Evolutionary conservation across 2,113 vertebrate genomes (phyloP).

Genomic region (Cyrtonyx montezumae): DNA sequence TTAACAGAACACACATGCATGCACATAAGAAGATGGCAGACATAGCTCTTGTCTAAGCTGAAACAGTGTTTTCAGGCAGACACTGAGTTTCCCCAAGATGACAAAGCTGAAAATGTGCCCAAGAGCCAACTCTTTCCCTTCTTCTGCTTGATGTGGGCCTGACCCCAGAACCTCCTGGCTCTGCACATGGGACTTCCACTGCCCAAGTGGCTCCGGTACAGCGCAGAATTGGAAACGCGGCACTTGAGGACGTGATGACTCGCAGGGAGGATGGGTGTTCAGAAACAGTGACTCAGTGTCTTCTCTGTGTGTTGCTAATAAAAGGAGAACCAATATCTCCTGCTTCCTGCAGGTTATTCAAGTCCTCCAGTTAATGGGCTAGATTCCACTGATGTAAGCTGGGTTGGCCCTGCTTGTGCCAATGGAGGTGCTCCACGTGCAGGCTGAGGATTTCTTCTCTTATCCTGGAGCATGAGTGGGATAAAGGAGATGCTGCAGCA

Average conservation of each 20-base stretch:
- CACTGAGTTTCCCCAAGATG: background rate
- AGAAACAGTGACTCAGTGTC: background rate
- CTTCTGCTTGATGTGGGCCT: constrained; percentile 22
- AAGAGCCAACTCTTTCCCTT: background rate
- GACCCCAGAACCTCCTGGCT: constrained; percentile 38
- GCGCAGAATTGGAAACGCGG: constrained; percentile 13
- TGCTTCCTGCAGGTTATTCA: background rate
- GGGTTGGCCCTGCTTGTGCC: background rate
- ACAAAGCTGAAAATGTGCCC: constrained; percentile 19
- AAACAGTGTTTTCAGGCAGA: background rate
- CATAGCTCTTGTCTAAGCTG: background rate
- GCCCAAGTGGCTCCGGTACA: background rate
- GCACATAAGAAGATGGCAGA: background rate
- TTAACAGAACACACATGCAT: background rate
- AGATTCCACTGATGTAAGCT: background rate
- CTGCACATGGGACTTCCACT: constrained; percentile 32
- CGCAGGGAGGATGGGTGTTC: background rate
- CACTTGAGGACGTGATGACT: constrained; percentile 46
- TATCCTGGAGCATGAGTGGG: background rate
- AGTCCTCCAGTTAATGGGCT: background rate
- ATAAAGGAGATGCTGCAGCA: background rate
- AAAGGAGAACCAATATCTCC: background rate
- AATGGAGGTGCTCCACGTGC: background rate
- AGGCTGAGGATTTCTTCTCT: background rate
- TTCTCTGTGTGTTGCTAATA: background rate